These are phyloP conservation scores for Ichneumon xanthorius DNA, from an alignment of 2,888 invertebrate genomes.

Conservation along the genomic window DNA sequence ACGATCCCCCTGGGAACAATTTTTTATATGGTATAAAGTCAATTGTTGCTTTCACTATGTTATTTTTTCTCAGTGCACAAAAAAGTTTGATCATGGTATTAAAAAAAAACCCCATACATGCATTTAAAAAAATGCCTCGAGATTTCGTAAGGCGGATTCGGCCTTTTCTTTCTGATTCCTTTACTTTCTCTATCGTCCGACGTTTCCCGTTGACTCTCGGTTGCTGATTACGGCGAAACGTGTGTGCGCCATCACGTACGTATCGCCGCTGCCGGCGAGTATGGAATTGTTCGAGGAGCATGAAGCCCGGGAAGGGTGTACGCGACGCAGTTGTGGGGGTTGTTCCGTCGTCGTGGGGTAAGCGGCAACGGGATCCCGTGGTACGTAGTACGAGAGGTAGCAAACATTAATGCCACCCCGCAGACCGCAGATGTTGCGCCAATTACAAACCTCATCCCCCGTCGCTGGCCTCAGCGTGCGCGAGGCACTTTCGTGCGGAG, in stretches of 20 bases:
- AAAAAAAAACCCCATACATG: background rate
- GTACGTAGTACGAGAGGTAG: slow-evolving; percentile 74
- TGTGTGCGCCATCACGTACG: slow-evolving; percentile 35
- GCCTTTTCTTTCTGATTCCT: slow-evolving; percentile 29
- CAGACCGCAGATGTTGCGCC: slow-evolving; percentile 84
- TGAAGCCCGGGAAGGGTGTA: slow-evolving; percentile 44
- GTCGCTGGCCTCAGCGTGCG: slow-evolving; percentile 59
- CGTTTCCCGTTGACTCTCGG: slow-evolving; percentile 38
- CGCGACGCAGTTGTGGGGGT: slow-evolving; percentile 42
- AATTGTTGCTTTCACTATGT: no score
- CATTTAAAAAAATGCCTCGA: slow-evolving; percentile 3
- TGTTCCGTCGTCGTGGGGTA: slow-evolving; percentile 49
- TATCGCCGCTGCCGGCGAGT: slow-evolving; percentile 44
- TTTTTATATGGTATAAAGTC: no score
- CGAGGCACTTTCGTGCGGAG: slow-evolving; percentile 53
- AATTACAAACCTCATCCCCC: slow-evolving; percentile 83
- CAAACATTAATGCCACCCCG: slow-evolving; percentile 84
- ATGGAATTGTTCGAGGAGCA: slow-evolving; percentile 37
- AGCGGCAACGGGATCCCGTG: slow-evolving; percentile 36
- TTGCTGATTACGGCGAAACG: slow-evolving; percentile 7
- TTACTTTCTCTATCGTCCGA: slow-evolving; percentile 36
- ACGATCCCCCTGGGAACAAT: no score
- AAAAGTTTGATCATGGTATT: background rate
- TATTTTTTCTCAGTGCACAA: no score
- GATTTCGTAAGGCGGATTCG: slow-evolving; percentile 5